Base-by-base conservation (phyloP, 1,140 invertebrate species). In the Littorina saxatilis region DNA sequence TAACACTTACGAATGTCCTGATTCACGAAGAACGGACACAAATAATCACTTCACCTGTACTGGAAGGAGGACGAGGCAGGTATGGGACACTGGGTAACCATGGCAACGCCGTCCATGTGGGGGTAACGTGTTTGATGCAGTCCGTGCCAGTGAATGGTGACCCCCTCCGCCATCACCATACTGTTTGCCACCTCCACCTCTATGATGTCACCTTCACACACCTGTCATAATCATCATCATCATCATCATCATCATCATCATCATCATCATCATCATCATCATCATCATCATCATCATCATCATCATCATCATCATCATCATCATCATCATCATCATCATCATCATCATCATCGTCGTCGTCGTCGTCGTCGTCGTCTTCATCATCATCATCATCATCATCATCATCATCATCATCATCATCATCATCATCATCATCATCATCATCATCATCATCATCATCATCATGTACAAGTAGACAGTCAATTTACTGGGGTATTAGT, bases 101-200 rank as follows among this genome's bases (percentile, higher is more conserved):
- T 88, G 47, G 74, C 43, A 5, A 89, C 89, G 15, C 89, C 89
- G 79, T 90, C 89, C 88, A 89, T 88, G 76, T 87, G 80, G 29
- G 85, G 88, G 7, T 85, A 83, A 20, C 82, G 84, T 29, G 80
- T 70, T 63, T 90, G 89, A 0, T 84, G 80, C 1, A 88, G 40
- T 11, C 88, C 88, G 79, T 90, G 89, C 88, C 88, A 89, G 81
- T 90, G 89, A 47, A 90, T 85, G 0, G 96, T 95, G 23, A 86
- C 86, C 13, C 86, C 88, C 76, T 89, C 88, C 1, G 84, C 79
- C 17, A 84, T 82, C 39, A 81, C 80, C 72, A 89, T 35, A 52
- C 84, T 82, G 82, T 90, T 89, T n/a, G 81, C 66, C 4, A 89
- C 87, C n/a, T 85, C 85, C 0, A 90, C 89, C 35, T 84, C 40